Conservation (phyloP, 2,113 vertebrate genomes). For the Pseudopodoces humilis region DNA sequence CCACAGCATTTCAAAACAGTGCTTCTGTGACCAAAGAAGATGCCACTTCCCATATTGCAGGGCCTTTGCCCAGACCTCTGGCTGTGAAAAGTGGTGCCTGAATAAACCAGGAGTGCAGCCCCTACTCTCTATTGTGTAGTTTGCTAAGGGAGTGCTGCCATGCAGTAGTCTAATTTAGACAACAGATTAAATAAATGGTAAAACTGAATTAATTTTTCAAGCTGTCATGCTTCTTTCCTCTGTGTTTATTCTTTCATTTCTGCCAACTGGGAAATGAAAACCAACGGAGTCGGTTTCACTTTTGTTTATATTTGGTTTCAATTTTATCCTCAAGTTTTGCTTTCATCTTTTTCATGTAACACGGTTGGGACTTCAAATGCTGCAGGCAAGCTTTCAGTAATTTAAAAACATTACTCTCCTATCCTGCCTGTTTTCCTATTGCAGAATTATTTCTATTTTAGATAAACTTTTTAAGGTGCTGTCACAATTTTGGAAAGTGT, state of each 20-base stretch:
- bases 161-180: not conserved
- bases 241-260: slow-evolving; percentile 47
- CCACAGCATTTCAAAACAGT: not conserved
- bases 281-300: slow-evolving; percentile 35
- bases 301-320: slow-evolving; percentile 65
- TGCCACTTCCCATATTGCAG: rapidly evolving
- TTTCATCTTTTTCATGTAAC: slow-evolving; percentile 46
- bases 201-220: not conserved
- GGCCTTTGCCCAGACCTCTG: not conserved
- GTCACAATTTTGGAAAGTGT: not conserved
- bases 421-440: not conserved
- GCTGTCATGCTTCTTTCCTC: not conserved
- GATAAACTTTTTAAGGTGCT: not conserved
- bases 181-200: not conserved
- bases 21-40: not conserved
- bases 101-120: not conserved
- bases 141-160: not conserved
- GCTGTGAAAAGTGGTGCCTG: not conserved
- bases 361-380: not conserved
- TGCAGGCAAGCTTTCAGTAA: not conserved
- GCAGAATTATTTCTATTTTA: not conserved
- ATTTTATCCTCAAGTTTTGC: slow-evolving; percentile 62
- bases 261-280: slow-evolving; percentile 55
- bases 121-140: not conserved
- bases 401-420: not conserved